A percentile compares a stretch with the other conserved stretches of the same genome.
Conservation (phyloP, 2,888 invertebrate genomes). For the Beris morrisii region DNA sequence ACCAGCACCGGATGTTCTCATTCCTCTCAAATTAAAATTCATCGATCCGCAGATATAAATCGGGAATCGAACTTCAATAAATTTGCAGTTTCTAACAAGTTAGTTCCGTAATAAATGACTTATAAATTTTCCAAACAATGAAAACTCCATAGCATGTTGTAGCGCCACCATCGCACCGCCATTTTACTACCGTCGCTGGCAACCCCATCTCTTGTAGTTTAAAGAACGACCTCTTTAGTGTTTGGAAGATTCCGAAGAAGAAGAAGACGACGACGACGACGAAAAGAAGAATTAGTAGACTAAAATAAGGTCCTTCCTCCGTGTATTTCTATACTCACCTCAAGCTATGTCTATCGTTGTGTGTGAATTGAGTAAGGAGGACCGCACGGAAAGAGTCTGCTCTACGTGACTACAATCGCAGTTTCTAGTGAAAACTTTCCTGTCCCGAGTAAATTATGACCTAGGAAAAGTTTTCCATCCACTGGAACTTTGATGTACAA, state of each 20-base stretch:
- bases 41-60: constrained; percentile 42
- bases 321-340: no score
- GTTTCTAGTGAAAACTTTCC: constrained; percentile 19
- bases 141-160: constrained; percentile 22
- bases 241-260: no score
- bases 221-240: background rate
- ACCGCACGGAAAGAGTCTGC: constrained; percentile 18
- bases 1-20: background rate
- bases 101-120: constrained; percentile 43
- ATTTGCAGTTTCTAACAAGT: constrained; percentile 41
- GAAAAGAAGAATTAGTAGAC: no score
- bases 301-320: no score
- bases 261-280: no score
- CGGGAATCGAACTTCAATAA: constrained; percentile 42
- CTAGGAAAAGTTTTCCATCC: constrained; percentile 25
- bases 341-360: no score
- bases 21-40: constrained; percentile 40
- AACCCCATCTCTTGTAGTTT: background rate
- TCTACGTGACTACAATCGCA: constrained; percentile 32
- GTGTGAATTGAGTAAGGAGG: constrained; percentile 1
- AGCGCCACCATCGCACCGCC: constrained; percentile 1
- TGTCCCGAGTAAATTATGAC: constrained; percentile 31
- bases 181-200: background rate
- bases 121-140: constrained; percentile 39
- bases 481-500: constrained; percentile 30